A percentile compares a stretch with the other conserved stretches of the same genome.
Evolutionary conservation across 2,113 vertebrate species (phyloP).

Genomic region (Myodes glareolus): DNA sequence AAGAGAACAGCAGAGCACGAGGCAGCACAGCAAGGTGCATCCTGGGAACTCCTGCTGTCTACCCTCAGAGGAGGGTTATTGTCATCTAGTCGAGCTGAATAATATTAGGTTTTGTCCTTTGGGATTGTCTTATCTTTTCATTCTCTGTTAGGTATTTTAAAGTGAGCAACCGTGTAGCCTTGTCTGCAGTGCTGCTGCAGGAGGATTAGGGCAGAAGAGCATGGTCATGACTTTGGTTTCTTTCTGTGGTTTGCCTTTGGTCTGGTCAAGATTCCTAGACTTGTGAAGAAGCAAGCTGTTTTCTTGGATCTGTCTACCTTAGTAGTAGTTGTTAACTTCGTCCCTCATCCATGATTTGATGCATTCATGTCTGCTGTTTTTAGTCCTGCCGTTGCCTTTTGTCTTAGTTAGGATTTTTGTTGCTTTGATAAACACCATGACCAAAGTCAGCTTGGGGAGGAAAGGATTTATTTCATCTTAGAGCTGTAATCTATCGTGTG

Average conservation of each 20-base stretch:
- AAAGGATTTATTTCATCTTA: background rate
- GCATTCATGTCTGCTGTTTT: background rate
- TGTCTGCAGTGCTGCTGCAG: background rate
- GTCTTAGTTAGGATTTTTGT: background rate
- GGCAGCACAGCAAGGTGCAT: constrained; percentile 91
- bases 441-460: background rate
- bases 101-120: constrained; percentile 46
- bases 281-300: background rate
- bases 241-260: background rate
- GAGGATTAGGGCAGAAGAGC: background rate
- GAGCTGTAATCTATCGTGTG: background rate
- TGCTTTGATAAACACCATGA: background rate
- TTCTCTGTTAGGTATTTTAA: constrained; percentile 37
- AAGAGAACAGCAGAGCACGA: constrained; percentile 94
- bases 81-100: background rate
- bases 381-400: background rate
- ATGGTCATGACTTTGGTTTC: background rate
- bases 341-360: background rate
- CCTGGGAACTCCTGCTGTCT: too few species aligned
- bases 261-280: background rate
- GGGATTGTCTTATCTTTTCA: constrained; percentile 20
- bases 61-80: background rate
- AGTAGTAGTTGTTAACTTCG: constrained; percentile 3
- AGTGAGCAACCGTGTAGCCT: background rate
- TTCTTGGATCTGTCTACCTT: background rate